Evolutionary conservation across 2,113 vertebrate species (phyloP), one percentile per base, ranked within the genome.

Genomic region (Atrichornis clamosus): DNA sequence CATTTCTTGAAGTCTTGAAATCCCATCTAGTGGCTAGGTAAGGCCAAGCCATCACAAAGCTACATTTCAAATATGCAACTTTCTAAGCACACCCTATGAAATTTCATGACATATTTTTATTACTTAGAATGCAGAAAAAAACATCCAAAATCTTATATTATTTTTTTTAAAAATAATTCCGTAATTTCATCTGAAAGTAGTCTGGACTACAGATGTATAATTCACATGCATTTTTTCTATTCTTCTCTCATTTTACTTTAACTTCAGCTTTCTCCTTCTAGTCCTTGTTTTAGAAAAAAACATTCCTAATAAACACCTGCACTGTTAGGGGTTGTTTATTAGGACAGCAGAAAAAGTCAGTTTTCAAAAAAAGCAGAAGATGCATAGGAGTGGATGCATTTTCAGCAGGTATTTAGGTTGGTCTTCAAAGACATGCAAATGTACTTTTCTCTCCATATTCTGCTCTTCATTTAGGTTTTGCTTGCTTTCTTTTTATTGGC

Each of bases 401-500:
- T 89, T 89, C 84, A 95, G 35, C 46, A 89, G 73, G 27, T 91
- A 91, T 55, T 93, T 81, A 96, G 27, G 56, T 24, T 87, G 64
- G 44, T 67, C 69, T 93, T 94, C 81, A 91, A 84, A 94, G 82
- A 49, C 46, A 91, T 77, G 74, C 62, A 84, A 93, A 96, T 81
- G 15, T 60, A 50, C 39, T 42, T 89, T 87, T 81, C 18, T 27
- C 55, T 84, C 14, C 26, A 47, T 52, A 70, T 39, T 91, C 42
- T 78, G 56, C 55, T 87, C 47, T 59, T 39, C 23, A 70, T 87
- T 65, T 65, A 33, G 17, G 13, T 24, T 89, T 91, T 87, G 9
- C 47, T 90, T 47, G 23, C 49, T 68, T 87, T 32, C 32, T 63
- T 75, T 77, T 62, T 37, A 77, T 39, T 68, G 56, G 56, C 27